Base-by-base conservation (phyloP, 2,113 vertebrate species). In the Cyanocitta stelleri region DNA sequence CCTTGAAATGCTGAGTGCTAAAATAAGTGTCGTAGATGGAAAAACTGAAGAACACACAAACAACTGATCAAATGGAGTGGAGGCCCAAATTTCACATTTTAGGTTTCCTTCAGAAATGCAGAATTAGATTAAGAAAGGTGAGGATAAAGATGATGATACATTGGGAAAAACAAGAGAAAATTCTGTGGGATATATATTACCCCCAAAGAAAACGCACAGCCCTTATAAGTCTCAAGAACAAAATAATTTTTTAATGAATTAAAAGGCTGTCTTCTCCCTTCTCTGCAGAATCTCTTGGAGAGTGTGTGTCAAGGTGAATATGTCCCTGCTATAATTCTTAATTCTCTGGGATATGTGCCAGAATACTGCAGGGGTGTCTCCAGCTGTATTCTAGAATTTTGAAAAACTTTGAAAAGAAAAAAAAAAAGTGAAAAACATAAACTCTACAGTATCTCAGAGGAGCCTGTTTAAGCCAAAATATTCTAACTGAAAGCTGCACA, bases 1-100 rank as follows among this genome's bases (percentile, higher is more conserved):
- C 67, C 64, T 85, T 90, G 87, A 96, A 95, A 96, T 52, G 30
- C 33, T 68, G 84, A 95, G 66, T 62, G 30, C 66, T 93, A 94
- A 94, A 96, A 54, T 90, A 94, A 89, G 58, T 37, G 18, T 49
- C 43, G 43, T 82, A 89, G 52, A 81, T 93, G 91, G 94, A 95
- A 96, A 95, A 96, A 92, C 24, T 66, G 44, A 72, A 82, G 82
- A 86, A 63, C 32, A 29, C 33, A 27, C 19, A 82, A 89, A 82
- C 39, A 77, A 52, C 19, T 73, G 83, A 76, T 74, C 46, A 81
- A 74, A 49, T 24, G 11, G 71, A 93, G 49, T 17, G 29, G 80
- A 92, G 68, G 52, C 37, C 49, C n/a, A 83, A 44, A 61, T 66
- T 87, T 78, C 44, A 81, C 30, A 11, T 59, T 86, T 89, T 39